Percentiles rank a stretch among this genome's conserved stretches.
Conservation (phyloP, 2,797 vertebrate genomes). For the Hemibagrus guttatus region DNA sequence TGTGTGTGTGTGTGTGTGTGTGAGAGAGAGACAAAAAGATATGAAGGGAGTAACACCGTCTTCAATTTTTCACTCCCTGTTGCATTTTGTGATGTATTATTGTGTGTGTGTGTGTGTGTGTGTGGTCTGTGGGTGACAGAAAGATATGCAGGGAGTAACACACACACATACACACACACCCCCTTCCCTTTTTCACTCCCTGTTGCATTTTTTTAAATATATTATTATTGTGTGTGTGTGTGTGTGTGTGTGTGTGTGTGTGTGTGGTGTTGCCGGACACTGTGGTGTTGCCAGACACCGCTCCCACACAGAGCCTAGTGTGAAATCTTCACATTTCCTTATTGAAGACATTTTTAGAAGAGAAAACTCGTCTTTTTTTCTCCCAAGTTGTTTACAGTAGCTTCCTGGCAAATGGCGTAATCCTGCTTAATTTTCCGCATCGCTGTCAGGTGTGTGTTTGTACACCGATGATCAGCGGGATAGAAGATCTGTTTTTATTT, state of each 20-base stretch:
- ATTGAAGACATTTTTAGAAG: conserved; percentile 8
- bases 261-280: not conserved
- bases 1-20: conserved; percentile 7
- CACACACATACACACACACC: conserved; percentile 23
- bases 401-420: conserved; percentile 52
- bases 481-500: not conserved
- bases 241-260: not conserved
- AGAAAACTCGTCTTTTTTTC: not conserved
- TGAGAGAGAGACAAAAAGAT: not conserved
- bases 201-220: not conserved
- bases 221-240: conserved; percentile 8
- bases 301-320: conserved; percentile 18
- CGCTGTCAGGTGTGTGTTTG: conserved; percentile 62
- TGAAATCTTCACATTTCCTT: conserved; percentile 3
- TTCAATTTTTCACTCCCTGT: not conserved
- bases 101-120: conserved; percentile 28
- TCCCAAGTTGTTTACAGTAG: conserved; percentile 49
- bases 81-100: not conserved
- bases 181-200: conserved; percentile 13
- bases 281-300: conserved; percentile 11
- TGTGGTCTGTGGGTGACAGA: conserved; percentile 51
- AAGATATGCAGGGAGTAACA: conserved; percentile 22
- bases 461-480: conserved; percentile 6
- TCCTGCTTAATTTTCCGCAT: conserved; percentile 65
- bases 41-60: conserved; percentile 1